A percentile compares a stretch with the other conserved stretches of the same genome.
phyloP scores from a whole-genome alignment of 2,113 vertebrate species.

The Thermophis baileyi region DNA sequence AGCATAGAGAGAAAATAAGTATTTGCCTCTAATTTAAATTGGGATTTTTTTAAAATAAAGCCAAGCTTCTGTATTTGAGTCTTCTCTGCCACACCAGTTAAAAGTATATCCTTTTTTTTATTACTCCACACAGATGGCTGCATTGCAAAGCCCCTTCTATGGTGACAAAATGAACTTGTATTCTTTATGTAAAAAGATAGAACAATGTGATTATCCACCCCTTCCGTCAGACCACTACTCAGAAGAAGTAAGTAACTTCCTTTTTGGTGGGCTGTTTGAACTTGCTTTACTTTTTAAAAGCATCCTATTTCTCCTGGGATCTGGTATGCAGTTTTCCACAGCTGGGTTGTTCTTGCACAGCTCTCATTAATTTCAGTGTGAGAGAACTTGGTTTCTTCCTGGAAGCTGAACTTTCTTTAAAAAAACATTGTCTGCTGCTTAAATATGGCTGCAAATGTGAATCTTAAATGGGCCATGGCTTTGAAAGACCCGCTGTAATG shows the following conservation, averaged over 20 bases:
- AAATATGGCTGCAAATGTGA: neutral
- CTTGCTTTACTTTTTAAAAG: neutral
- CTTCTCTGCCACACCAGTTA: neutral
- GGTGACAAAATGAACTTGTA: conserved; percentile 99
- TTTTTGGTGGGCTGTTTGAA: neutral
- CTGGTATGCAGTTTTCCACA: neutral
- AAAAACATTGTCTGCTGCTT: neutral
- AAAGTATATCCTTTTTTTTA: neutral
- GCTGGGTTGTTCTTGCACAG: neutral
- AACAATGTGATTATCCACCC: conserved; percentile 97
- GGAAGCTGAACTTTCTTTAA: neutral
- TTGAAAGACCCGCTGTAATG: neutral
- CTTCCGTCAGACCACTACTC: conserved; percentile 99
- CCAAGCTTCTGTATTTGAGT: neutral
- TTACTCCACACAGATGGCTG: conserved; percentile 85
- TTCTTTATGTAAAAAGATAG: conserved; percentile 99
- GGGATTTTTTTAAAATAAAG: neutral
- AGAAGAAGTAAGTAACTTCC: conserved; percentile 80
- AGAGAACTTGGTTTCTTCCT: neutral
- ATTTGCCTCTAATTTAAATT: neutral
- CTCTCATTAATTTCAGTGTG: neutral
- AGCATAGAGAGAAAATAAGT: neutral
- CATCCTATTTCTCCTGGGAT: neutral
- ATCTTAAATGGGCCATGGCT: neutral
- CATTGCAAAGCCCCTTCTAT: conserved; percentile 96